A percentile compares a stretch with the other conserved stretches of the same genome.
Conservation (phyloP, 2,888 invertebrate species). For the Tuberolachnus salignus region DNA sequence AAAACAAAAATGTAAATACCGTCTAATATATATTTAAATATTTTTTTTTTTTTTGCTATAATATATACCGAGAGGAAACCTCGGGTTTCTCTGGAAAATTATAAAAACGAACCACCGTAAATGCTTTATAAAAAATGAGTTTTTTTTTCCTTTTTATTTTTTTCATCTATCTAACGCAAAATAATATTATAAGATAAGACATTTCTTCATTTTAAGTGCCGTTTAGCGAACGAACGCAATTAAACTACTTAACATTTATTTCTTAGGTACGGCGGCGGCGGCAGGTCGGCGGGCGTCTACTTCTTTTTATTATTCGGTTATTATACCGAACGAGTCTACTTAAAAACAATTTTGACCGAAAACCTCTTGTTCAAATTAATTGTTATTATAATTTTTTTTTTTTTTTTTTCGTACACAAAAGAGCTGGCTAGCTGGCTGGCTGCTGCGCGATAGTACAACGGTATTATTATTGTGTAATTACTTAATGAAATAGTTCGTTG, state of each 20-base stretch:
- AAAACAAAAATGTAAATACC: not conserved
- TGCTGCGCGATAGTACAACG: not conserved
- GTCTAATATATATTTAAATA: not conserved
- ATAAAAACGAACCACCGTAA: not conserved
- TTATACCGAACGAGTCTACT: not conserved
- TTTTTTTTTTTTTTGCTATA: not conserved
- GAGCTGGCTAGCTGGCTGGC: too few relatives aligned
- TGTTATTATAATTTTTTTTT: constrained; percentile 2
- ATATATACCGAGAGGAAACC: not conserved
- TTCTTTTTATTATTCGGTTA: not conserved
- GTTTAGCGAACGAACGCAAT: constrained; percentile 12
- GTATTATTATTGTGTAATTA: not conserved
- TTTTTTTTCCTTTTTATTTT: not conserved
- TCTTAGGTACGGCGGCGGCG: not conserved
- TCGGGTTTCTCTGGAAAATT: not conserved
- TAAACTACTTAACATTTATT: constrained; percentile 29
- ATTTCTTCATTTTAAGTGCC: constrained; percentile 2
- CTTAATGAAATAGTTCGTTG: constrained; percentile 1
- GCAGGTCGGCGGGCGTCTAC: not conserved
- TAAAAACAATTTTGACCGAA: constrained; percentile 4
- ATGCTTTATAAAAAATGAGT: constrained; percentile 10
- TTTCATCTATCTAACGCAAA: too few relatives aligned
- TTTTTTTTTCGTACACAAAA: not conserved
- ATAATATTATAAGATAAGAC: not conserved
- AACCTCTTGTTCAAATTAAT: constrained; percentile 24